Evolutionary conservation across 2,113 vertebrate species (phyloP).

Genomic region (Scortum barcoo): DNA sequence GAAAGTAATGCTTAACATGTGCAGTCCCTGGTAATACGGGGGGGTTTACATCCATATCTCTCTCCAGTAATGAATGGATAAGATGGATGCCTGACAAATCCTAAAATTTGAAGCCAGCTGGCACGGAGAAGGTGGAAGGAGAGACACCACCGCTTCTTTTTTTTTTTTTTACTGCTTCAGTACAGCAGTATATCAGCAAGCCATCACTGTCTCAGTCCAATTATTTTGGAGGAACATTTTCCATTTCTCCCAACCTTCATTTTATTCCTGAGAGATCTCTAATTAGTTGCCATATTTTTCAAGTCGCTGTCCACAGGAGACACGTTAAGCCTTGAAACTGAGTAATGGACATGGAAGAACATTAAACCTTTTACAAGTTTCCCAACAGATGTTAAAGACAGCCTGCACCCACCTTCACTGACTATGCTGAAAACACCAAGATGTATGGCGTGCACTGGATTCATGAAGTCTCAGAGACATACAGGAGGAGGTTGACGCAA

Average conservation of each 20-base stretch:
- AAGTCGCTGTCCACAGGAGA: conserved; percentile 26
- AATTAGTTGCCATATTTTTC: conserved; percentile 66
- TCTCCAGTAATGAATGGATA: background rate
- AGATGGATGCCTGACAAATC: conserved; percentile 10
- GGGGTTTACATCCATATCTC: conserved; percentile 1
- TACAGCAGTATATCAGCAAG: conserved; percentile 34
- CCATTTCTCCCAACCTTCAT: conserved; percentile 51
- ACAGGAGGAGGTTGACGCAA: background rate
- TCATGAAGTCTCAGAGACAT: background rate
- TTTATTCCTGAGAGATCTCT: conserved; percentile 56
- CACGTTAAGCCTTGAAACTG: conserved; percentile 22
- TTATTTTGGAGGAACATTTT: conserved; percentile 66
- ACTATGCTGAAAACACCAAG: background rate
- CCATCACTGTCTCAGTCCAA: conserved; percentile 48
- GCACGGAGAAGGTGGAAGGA: background rate
- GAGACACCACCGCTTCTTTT: background rate
- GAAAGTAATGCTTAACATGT: background rate
- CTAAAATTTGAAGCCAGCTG: conserved; percentile 22
- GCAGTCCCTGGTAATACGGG: background rate
- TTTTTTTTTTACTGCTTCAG: conserved; percentile 10
- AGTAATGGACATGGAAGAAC: conserved; percentile 39
- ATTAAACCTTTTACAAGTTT: conserved; percentile 53
- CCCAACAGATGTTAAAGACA: conserved; percentile 30
- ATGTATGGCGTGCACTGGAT: conserved; percentile 11
- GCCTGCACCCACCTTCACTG: background rate